Evolutionary conservation across 2,888 invertebrate species (phyloP), one percentile per base, ranked within the genome.

Genomic region (Tanaodytes sp.): DNA sequence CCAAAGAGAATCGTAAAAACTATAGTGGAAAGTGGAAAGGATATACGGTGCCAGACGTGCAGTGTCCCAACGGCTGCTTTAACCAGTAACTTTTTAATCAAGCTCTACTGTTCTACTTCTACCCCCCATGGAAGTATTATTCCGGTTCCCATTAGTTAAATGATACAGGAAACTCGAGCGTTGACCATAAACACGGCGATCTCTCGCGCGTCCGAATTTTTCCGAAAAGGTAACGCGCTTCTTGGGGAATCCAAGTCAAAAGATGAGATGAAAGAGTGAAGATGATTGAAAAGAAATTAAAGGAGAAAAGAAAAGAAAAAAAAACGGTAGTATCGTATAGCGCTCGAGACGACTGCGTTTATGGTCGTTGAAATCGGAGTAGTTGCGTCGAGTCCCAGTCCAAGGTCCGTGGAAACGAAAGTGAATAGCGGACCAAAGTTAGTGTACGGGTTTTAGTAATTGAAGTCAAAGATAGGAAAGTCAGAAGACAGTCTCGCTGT

Each of bases 301-400:
- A n/a, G n/a, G n/a, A n/a, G n/a, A n/a, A n/a, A n/a, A n/a, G n/a
- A n/a, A n/a, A n/a, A n/a, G n/a, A n/a, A n/a, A n/a, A n/a, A n/a
- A n/a, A n/a, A n/a, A n/a, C n/a, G n/a, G n/a, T n/a, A n/a, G n/a
- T n/a, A n/a, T n/a, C 20, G 30, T 19, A 19, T 27, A 39, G 30
- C 16, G 27, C 16, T 9, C 14, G n/a, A n/a, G n/a, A n/a, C n/a
- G n/a, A 9, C 14, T 5, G 49, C n/a, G 27, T 49, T 42, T 49
- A 49, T 42, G 30, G 48, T 33, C 54, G 8, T 9, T 45, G 31
- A 43, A 66, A 65, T 64, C 63, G 64, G 18, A 71, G 75, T 75
- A 74, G 81, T 81, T n/a, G n/a, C n/a, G n/a, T n/a, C n/a, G 46
- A 36, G 66, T 67, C 61, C 39, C 54, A 61, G 66, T 67, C 55